Evolutionary conservation across 53 echinoderm and acorn worm genomes (phyloP), one percentile per base, ranked within the genome.

Genomic region (Holothuria scabra): DNA sequence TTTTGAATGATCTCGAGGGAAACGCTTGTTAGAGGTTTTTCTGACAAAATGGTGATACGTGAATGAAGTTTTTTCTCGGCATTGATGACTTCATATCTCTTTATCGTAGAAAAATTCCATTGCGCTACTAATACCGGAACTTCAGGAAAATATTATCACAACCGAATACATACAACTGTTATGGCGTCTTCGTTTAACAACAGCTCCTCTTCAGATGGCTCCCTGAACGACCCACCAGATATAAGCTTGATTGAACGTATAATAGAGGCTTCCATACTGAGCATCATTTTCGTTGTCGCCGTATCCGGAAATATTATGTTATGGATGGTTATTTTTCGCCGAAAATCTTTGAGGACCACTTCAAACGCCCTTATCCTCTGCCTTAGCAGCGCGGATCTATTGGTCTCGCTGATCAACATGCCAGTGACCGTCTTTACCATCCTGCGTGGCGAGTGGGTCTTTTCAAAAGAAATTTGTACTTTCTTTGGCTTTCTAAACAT

Each of bases 331-430:
- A 89, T 99, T 21, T 33, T 99, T 20, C 68, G 87, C 12, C 86
- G 88, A 26, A 88, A 83, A 29, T 76, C 88, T 24, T 52, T 99
- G 22, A 81, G 86, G 25, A 95, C 94, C 11, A 85, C 83, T 8
- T 93, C 99, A 24, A 99, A 95, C 64, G 99, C 99, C 71, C 81
- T 99, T 34, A 90, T 99, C 12, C 87, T 99, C 34, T 99, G 99
- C 82, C 93, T 99, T 55, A 99, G 99, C 82, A 60, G 86, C 28
- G 99, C 99, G 3, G 99, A 99, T 48, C 58, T 99, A 0, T 71
- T 99, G 29, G 99, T 99, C 5, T 90, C 99, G 8, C 20, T 88
- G 2, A 76, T 88, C 18, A 95, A 93, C 74, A 91, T 99, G 91
- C 99, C 99, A 21, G 66, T 95, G 14, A 99, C 99, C 2, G 91